Percentiles rank a stretch among this genome's conserved stretches.
These are phyloP conservation scores for Centropyge bicolor DNA, from an alignment of 2,797 vertebrate genomes.

Conservation along the genomic window DNA sequence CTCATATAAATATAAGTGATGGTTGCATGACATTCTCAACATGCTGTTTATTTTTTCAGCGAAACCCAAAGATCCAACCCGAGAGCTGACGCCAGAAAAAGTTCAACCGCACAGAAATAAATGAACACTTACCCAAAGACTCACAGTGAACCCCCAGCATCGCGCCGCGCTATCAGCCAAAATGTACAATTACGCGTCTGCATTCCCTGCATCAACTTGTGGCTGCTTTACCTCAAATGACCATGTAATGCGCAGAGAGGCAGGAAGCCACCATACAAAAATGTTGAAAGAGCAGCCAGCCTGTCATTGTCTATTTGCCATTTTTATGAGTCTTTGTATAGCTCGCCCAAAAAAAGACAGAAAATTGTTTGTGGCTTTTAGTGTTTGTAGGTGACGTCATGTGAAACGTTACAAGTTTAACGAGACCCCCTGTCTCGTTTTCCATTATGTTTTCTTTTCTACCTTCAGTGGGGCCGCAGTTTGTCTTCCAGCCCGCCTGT, in stretches of 20 bases:
- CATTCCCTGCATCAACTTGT: conserved; percentile 60
- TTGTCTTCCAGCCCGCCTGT: conserved; percentile 44
- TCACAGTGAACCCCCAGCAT: conserved; percentile 54
- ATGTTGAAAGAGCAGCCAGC: conserved; percentile 59
- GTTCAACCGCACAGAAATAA: conserved; percentile 50
- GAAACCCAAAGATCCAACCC: conserved; percentile 22
- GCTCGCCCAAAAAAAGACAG: conserved; percentile 47
- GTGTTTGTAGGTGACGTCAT: conserved; percentile 68
- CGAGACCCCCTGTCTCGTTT: conserved; percentile 36
- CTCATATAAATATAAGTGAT: conserved; percentile 32
- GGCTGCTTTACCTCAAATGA: conserved; percentile 79
- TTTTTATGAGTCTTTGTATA: conserved; percentile 63
- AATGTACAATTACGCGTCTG: conserved; percentile 74
- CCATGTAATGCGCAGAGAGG: conserved; percentile 67
- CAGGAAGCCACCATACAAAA: conserved; percentile 70
- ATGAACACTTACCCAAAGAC: conserved; percentile 41
- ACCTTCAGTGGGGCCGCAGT: conserved; percentile 10
- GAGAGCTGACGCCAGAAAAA: conserved; percentile 26
- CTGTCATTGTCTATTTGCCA: conserved; percentile 70
- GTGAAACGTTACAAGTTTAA: conserved; percentile 51
- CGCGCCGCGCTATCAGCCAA: conserved; percentile 47
- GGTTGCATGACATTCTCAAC: conserved; percentile 20
- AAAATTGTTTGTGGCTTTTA: conserved; percentile 49
- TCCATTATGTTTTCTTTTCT: conserved; percentile 37
- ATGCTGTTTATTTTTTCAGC: conserved; percentile 49